phyloP scores from a whole-genome alignment of 53 echinoderm and acorn worm genomes.

The Stichopus horrens region DNA sequence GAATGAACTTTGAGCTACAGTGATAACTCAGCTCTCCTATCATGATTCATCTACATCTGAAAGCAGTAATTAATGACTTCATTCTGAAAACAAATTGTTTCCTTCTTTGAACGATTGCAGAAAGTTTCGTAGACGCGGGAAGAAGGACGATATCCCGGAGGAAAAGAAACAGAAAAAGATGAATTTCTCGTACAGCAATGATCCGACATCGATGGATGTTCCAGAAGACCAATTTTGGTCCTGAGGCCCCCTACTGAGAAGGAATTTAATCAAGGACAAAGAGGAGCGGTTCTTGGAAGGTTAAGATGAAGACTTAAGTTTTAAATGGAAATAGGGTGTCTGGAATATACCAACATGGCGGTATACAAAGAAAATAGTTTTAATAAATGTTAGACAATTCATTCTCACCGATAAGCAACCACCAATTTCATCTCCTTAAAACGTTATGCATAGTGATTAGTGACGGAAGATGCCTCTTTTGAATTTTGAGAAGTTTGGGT shows the following conservation, averaged over 20 bases:
- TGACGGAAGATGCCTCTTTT: too few relatives aligned
- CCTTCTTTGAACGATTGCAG: neutral
- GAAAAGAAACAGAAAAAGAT: neutral
- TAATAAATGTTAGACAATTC: too few relatives aligned
- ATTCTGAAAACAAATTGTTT: neutral
- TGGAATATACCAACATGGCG: too few relatives aligned
- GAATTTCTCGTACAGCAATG: neutral
- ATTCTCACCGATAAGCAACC: too few relatives aligned
- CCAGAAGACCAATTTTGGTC: slow-evolving; percentile 18
- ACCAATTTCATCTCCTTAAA: too few relatives aligned
- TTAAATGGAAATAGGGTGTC: too few relatives aligned
- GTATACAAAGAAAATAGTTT: too few relatives aligned
- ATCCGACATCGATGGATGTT: neutral
- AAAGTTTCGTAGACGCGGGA: slow-evolving; percentile 37
- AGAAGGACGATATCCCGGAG: slow-evolving; percentile 28
- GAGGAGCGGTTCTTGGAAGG: too few relatives aligned
- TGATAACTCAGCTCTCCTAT: neutral
- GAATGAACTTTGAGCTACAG: neutral
- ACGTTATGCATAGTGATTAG: too few relatives aligned
- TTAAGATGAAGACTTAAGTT: too few relatives aligned
- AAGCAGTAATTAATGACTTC: neutral
- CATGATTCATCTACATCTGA: neutral
- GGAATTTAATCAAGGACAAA: too few relatives aligned
- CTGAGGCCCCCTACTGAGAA: neutral
- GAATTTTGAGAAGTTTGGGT: too few relatives aligned